Percentiles rank a stretch among this genome's conserved stretches.
These are phyloP conservation scores for Elaphurus davidianus DNA, from an alignment of 2,113 vertebrate species.

Conservation along the genomic window DNA sequence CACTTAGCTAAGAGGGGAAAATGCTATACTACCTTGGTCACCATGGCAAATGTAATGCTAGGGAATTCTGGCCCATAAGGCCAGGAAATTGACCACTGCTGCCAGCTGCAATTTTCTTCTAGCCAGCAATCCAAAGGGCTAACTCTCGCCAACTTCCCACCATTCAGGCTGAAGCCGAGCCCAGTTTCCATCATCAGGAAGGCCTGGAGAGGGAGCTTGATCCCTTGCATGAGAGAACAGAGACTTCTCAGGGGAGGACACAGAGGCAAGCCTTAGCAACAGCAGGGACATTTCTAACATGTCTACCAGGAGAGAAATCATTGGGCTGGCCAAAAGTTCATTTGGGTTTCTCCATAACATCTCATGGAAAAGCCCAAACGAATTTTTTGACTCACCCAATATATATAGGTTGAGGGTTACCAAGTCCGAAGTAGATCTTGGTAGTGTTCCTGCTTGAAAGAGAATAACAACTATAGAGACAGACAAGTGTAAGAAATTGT, in stretches of 20 bases:
- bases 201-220: fast-evolving
- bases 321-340: background rate
- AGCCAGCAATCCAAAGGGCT: background rate
- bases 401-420: background rate
- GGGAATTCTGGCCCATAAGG: background rate
- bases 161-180: background rate
- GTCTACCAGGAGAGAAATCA: background rate
- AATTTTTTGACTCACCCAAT: background rate
- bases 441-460: background rate
- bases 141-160: background rate
- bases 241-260: background rate
- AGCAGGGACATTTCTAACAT: background rate
- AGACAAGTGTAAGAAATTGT: background rate
- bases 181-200: background rate
- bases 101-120: background rate
- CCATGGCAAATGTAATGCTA: background rate
- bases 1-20: background rate
- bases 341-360: background rate
- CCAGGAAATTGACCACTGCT: background rate
- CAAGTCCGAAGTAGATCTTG: background rate
- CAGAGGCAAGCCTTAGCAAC: fast-evolving
- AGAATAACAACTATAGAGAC: background rate
- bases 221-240: background rate
- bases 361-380: background rate
- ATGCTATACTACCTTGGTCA: background rate